phyloP scores from a whole-genome alignment of 2,888 invertebrate genomes.

The Helleia helle region DNA sequence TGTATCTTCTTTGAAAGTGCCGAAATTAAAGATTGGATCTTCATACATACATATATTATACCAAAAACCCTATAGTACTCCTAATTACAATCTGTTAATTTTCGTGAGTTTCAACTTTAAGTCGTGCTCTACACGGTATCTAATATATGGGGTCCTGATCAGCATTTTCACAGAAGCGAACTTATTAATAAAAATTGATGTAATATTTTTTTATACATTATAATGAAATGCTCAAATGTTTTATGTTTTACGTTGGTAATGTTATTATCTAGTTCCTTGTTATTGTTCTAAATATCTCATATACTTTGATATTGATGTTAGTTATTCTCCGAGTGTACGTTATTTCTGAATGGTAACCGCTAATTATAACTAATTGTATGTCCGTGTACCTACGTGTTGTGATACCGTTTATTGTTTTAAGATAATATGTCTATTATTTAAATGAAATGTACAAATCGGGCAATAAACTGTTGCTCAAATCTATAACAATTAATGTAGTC shows the following conservation, averaged over 20 bases:
- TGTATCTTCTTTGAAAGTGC: conserved; percentile 31
- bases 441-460: conserved; percentile 48
- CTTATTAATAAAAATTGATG: conserved; percentile 37
- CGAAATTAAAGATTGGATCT: too few relatives aligned
- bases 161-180: conserved; percentile 32
- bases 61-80: too few relatives aligned
- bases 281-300: conserved; percentile 40
- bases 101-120: too few relatives aligned
- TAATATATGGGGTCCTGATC: too few relatives aligned
- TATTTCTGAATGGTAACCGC: conserved; percentile 37
- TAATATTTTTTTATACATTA: conserved; percentile 66
- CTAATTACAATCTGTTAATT: too few relatives aligned
- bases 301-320: conserved; percentile 47
- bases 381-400: conserved; percentile 65
- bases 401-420: conserved; percentile 55
- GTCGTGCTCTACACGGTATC: too few relatives aligned
- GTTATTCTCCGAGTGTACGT: conserved; percentile 43
- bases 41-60: too few relatives aligned
- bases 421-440: conserved; percentile 45
- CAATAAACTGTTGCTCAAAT: conserved; percentile 57
- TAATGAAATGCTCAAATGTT: conserved; percentile 67
- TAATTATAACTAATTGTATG: conserved; percentile 31
- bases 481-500: conserved; percentile 24
- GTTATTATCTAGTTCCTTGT: conserved; percentile 61
- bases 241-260: conserved; percentile 65